phyloP scores from a whole-genome alignment of 2,888 invertebrate genomes.

The Cantharis rufa region DNA sequence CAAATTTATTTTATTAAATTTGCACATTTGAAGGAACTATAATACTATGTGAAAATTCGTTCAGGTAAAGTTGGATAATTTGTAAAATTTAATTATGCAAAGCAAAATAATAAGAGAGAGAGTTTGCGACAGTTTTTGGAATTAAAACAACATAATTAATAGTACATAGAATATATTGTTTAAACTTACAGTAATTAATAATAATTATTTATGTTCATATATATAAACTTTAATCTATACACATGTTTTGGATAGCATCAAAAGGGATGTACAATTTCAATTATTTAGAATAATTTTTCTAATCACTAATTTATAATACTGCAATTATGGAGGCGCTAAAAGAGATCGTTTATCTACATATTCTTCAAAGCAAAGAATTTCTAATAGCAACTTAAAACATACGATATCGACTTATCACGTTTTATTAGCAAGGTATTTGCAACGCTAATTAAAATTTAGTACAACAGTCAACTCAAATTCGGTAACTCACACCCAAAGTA shows the following conservation, averaged over 20 bases:
- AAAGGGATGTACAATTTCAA: background rate
- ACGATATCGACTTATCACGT: conserved; percentile 13
- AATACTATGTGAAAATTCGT: background rate
- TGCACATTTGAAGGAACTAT: background rate
- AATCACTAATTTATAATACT: conserved; percentile 24
- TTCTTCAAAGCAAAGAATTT: conserved; percentile 10
- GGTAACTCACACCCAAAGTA: conserved; percentile 9
- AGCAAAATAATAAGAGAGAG: background rate
- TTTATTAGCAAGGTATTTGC: conserved; percentile 15
- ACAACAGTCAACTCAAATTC: conserved; percentile 17
- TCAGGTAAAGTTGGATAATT: background rate
- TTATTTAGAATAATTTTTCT: conserved; percentile 7
- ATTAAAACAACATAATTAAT: background rate
- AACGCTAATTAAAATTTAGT: conserved; percentile 12
- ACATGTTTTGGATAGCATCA: background rate
- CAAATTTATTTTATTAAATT: background rate
- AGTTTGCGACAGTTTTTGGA: background rate
- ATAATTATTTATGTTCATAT: background rate
- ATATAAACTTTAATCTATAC: background rate
- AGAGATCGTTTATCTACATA: conserved; percentile 5
- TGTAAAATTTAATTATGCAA: background rate
- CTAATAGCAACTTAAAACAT: conserved; percentile 4
- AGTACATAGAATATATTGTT: conserved; percentile 1
- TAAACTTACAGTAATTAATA: background rate
- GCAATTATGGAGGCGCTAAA: conserved; percentile 11